Base-by-base conservation (phyloP, 2,888 invertebrate species). In the Scelioninae gen. 1 region DNA sequence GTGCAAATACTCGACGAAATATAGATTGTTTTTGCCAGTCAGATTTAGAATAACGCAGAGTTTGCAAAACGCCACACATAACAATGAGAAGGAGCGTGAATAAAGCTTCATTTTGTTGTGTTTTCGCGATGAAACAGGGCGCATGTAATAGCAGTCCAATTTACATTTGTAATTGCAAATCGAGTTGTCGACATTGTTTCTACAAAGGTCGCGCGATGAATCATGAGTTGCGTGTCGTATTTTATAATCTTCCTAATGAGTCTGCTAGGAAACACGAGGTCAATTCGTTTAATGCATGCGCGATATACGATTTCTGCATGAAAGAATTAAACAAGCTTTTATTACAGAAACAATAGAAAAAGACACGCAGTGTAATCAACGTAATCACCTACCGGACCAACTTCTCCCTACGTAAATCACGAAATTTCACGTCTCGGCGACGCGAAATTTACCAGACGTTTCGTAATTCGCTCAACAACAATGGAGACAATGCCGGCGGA, bases 181-280 rank as follows among this genome's bases (percentile, higher is more conserved):
- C 72, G 76, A 75, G 75, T 81, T 75, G 75, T 65, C 81, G 81
- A 82, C 82, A 43, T 72, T 82, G 82, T 72, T 72, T 58, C 76
- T 16, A 60, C 76, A 72, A 77, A 82, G 82, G 82, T 72, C 72
- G 82, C 58, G 53, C 72, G 71, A 68, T 82, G 82, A 82, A 82
- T 82, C 82, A 82, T 65, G 82, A 69, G 77, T 82, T 82, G 82
- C 82, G 82, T 75, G 82, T 71, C 53, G 82, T 66, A 72, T 82
- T 82, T 82, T 71, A 76, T 76, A 72, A 82, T 76, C 60, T 71
- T 40, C 74, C 47, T 72, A 71, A 82, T 76, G 76, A 82, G 82
- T 69, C 38, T 7, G 65, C 58, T 77, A 63, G 40, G 66, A 72
- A 82, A 62, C 66, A 71, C 72, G 82, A 82, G 82, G 77, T 71